Evolutionary conservation across 2,113 vertebrate species (phyloP).

Genomic region (Arizona elegans): DNA sequence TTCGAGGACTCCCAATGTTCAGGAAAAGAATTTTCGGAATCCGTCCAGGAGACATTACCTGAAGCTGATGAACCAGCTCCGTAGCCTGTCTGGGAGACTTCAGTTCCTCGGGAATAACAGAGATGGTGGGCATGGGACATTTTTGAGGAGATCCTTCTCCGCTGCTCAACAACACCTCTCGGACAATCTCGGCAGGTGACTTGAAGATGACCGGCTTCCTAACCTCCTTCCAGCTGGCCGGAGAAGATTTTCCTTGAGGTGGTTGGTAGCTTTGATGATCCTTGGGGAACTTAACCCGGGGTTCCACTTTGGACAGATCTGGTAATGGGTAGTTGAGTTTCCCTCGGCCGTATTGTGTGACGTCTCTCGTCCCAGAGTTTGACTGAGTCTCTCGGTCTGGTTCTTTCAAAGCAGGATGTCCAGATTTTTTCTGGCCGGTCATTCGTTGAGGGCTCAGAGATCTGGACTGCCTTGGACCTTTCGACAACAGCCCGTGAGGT

Average conservation of each 20-base stretch:
- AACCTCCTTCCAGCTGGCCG: not conserved
- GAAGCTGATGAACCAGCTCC: constrained; percentile 83
- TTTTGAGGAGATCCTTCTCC: constrained; percentile 43
- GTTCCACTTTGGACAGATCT: constrained; percentile 88
- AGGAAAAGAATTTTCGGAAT: not conserved
- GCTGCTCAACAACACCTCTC: constrained; percentile 79
- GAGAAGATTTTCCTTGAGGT: constrained; percentile 67
- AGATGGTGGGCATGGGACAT: constrained; percentile 4
- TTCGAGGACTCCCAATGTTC: no score
- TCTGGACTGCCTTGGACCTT: constrained; percentile 12
- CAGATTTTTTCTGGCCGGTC: not conserved
- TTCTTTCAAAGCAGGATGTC: not conserved
- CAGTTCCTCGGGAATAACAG: constrained; percentile 76
- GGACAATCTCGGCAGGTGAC: constrained; percentile 86
- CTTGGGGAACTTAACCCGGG: constrained; percentile 80
- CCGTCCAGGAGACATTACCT: constrained; percentile 68
- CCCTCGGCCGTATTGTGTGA: constrained; percentile 70
- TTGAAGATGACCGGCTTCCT: constrained; percentile 72
- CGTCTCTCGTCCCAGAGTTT: not conserved
- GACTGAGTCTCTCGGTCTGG: not conserved
- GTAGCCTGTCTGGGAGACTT: constrained; percentile 78
- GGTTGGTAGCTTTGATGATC: constrained; percentile 75
- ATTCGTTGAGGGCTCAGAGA: constrained; percentile 24
- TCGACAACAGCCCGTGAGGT: constrained; percentile 9
- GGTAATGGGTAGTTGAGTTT: constrained; percentile 76